These are phyloP conservation scores for Pandemis cinnamomeana DNA, from an alignment of 2,888 invertebrate species.

Conservation along the genomic window DNA sequence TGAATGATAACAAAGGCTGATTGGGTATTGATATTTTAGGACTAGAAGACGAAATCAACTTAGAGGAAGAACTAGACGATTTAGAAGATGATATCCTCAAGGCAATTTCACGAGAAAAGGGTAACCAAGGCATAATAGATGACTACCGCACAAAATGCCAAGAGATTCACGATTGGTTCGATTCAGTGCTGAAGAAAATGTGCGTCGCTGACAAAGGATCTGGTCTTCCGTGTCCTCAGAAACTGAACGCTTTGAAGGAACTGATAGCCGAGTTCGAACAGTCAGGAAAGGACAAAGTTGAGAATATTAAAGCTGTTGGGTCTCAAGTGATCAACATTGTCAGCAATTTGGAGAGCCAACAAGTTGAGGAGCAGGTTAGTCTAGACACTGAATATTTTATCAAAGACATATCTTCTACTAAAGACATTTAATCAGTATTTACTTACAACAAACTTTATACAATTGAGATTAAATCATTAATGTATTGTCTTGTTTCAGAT, in stretches of 20 bases:
- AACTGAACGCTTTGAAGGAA: slow-evolving; percentile 89
- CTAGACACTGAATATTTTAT: slow-evolving; percentile 15
- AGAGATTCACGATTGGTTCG: slow-evolving; percentile 92
- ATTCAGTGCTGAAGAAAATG: slow-evolving; percentile 90
- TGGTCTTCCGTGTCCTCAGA: slow-evolving; percentile 91
- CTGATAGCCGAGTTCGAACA: slow-evolving; percentile 90
- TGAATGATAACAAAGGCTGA: neutral
- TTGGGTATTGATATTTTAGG: slow-evolving; percentile 56
- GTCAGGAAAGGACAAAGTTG: slow-evolving; percentile 88
- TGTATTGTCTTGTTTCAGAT: slow-evolving; percentile 76
- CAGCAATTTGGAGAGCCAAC: slow-evolving; percentile 94
- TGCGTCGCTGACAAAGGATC: slow-evolving; percentile 94
- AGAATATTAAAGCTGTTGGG: slow-evolving; percentile 88
- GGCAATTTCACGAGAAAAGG: slow-evolving; percentile 90
- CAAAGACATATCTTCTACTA: neutral
- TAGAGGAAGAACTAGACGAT: slow-evolving; percentile 89
- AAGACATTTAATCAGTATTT: neutral
- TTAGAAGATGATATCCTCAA: slow-evolving; percentile 88
- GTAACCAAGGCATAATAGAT: slow-evolving; percentile 90
- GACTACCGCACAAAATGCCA: slow-evolving; percentile 90
- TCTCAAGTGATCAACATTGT: slow-evolving; percentile 90
- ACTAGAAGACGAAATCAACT: slow-evolving; percentile 87
- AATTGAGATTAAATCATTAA: neutral
- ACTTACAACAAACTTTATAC: neutral
- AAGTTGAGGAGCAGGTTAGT: slow-evolving; percentile 92